Percentiles rank a stretch among this genome's conserved stretches.
These are phyloP conservation scores for Sternotherus odoratus DNA, from an alignment of 2,797 vertebrate species.

Conservation along the genomic window DNA sequence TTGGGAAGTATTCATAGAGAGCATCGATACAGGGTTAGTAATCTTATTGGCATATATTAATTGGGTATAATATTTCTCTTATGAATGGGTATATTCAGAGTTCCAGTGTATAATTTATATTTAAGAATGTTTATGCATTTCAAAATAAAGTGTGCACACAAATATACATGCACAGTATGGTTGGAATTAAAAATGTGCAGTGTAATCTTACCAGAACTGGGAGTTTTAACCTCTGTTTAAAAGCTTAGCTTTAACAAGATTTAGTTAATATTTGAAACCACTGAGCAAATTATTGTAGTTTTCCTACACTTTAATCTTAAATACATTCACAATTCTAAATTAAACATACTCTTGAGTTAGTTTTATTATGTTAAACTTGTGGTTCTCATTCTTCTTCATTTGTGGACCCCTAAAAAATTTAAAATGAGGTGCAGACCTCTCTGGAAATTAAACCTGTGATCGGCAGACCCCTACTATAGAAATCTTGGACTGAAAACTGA, in stretches of 20 bases:
- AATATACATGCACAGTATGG: background rate
- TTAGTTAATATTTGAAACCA: background rate
- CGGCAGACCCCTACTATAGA: background rate
- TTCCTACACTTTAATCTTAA: background rate
- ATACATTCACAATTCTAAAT: background rate
- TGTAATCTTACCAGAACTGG: background rate
- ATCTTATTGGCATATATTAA: background rate
- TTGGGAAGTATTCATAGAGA: slow-evolving; percentile 94
- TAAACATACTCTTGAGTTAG: background rate
- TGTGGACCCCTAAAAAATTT: background rate
- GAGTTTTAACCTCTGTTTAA: background rate
- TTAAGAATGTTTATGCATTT: background rate
- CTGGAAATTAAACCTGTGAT: background rate
- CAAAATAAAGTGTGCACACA: background rate
- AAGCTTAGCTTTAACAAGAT: background rate
- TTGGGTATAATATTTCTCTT: background rate
- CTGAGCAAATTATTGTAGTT: background rate
- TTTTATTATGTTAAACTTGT: background rate
- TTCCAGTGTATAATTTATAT: background rate
- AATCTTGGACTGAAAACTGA: background rate
- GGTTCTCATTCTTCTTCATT: background rate
- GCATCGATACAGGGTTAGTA: slow-evolving; percentile 95
- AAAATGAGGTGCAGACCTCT: background rate
- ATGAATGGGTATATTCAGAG: slow-evolving; percentile 8
- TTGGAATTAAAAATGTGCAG: background rate